These are phyloP conservation scores for Chloroclystis v-ata DNA, from an alignment of 2,888 invertebrate species.

Conservation along the genomic window DNA sequence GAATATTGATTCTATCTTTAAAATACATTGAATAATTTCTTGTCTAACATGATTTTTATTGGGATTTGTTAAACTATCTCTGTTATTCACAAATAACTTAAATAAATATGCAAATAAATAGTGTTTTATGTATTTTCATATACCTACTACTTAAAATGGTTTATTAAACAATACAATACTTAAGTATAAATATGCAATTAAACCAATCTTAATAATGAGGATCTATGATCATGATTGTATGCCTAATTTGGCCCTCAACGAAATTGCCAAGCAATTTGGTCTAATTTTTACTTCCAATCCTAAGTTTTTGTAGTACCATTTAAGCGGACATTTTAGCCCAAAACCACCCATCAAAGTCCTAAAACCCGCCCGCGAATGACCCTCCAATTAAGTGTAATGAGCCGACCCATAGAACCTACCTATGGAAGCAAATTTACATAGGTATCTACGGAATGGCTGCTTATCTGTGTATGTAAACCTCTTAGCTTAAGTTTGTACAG, in stretches of 20 bases:
- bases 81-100: too few species aligned
- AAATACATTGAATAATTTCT: too few species aligned
- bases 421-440: slow-evolving; percentile 46
- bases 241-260: background rate
- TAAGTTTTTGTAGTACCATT: slow-evolving; percentile 57
- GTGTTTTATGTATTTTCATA: too few species aligned
- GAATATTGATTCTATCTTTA: too few species aligned
- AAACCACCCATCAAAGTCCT: slow-evolving; percentile 57
- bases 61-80: too few species aligned
- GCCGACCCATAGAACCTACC: slow-evolving; percentile 53
- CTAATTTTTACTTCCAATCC: slow-evolving; percentile 41
- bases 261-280: slow-evolving; percentile 24
- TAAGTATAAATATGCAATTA: too few species aligned
- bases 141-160: too few species aligned
- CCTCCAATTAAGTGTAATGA: slow-evolving; percentile 77
- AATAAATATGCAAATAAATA: too few species aligned
- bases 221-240: slow-evolving; percentile 5
- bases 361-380: slow-evolving; percentile 69
- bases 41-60: too few species aligned
- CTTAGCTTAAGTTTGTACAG: slow-evolving; percentile 1
- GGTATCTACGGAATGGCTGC: slow-evolving; percentile 10
- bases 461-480: slow-evolving; percentile 10
- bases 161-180: too few species aligned
- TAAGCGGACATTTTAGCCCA: slow-evolving; percentile 54
- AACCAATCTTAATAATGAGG: too few species aligned